Base-by-base conservation (phyloP, 2,888 invertebrate species). In the Hymenopus coronatus region DNA sequence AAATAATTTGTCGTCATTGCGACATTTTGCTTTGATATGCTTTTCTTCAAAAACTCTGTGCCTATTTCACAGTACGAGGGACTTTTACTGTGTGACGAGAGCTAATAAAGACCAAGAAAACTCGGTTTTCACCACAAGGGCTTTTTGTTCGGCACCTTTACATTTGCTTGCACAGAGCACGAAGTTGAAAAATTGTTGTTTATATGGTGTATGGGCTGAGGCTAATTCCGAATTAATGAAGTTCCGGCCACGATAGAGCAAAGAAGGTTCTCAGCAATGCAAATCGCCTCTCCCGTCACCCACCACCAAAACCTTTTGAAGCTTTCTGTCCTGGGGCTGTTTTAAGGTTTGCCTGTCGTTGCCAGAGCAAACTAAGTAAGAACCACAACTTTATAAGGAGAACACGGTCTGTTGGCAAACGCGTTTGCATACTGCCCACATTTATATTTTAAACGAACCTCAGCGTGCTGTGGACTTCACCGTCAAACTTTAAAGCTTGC, bases 221-320 rank as follows among this genome's bases (percentile, higher is more conserved):
- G 54, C 54, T 70, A 70, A 70, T 70, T 70, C 54, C 54, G 54
- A 20, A 70, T 70, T 70, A 70, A 70, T 70, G 54, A 70, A 70
- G 54, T 70, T 70, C 54, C 54, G 15, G 54, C 54, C 25, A 25
- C 20, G 54, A 70, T 70, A 25, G 54, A 70, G 54, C 54, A 70
- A 87, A 87, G 87, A 33, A 87, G 87, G 33, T 82, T 87, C 82
- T 87, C 82, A 82, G 82, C 33, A 40, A 87, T 87, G 87, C 87
- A 87, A 87, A 87, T 87, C 46, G 30, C 82, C 86, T 82, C 87
- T 82, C 87, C 30, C 87, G 82, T 82, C 82, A 87, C 82, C 82
- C 82, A 82, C 81, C 82, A 82, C 54, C 54, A 82, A 87, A 28
- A 82, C 82, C 82, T 40, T 87, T 82, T 82, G 87, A 33, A 87